Conservation (phyloP, 1,140 invertebrate species). For the Brachionus rotundiformis region DNA sequence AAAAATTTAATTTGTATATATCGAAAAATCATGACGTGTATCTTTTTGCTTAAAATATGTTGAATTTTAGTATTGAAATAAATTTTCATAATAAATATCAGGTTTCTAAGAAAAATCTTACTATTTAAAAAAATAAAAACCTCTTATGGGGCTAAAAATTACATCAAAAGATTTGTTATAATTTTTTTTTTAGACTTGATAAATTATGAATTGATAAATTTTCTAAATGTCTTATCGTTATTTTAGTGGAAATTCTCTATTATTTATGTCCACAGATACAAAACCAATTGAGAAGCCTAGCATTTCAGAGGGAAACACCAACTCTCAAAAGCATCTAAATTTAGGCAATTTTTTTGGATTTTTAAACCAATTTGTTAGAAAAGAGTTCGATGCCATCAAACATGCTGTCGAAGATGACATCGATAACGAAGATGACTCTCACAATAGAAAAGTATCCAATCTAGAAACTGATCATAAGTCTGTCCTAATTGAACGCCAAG, state of each 20-base stretch:
- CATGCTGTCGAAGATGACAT: constrained; percentile 37
- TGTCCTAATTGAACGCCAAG: constrained; percentile 43
- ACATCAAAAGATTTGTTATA: neutral
- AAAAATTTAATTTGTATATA: neutral
- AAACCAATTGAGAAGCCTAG: neutral
- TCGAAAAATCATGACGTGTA: constrained; percentile 4
- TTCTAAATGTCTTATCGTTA: neutral
- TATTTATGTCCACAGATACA: neutral
- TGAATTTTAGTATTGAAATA: neutral
- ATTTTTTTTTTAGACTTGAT: neutral
- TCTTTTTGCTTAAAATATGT: neutral
- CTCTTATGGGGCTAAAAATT: neutral
- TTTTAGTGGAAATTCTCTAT: neutral
- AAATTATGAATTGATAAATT: neutral
- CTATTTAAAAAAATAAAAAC: neutral
- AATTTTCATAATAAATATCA: constrained; percentile 11
- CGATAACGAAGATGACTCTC: constrained; percentile 8
- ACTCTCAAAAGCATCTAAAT: neutral
- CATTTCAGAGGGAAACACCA: neutral
- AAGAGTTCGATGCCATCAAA: neutral
- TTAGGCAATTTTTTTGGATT: neutral
- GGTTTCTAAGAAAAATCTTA: neutral
- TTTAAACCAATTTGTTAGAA: neutral
- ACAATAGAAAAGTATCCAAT: neutral
- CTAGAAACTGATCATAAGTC: constrained; percentile 10